Evolutionary conservation across 2,113 vertebrate genomes (phyloP), one percentile per base, ranked within the genome.

Genomic region (Eurystomus gularis): DNA sequence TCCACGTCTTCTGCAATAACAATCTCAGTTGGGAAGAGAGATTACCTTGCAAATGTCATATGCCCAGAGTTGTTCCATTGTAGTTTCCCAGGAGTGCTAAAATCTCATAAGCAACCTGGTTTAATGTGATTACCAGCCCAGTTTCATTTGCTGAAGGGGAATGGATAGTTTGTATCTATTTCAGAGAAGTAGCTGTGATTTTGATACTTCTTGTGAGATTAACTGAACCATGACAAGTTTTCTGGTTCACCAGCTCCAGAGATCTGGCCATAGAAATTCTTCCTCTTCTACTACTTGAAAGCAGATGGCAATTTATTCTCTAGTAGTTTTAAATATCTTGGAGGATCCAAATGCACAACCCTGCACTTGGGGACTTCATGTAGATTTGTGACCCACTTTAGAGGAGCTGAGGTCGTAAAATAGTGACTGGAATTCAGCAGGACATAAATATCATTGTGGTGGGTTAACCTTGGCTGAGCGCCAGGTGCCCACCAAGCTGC

Each of bases 391-490:
- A 88, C 60, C 68, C 33, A 91, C 90, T 88, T 91, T 60, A 84
- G 61, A 83, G 26, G 51, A 91, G 39, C 15, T 85, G 64, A 57
- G 60, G 49, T 79, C 57, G 46, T 95, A 68, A 93, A 96, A 76
- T 21, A 88, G 81, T 76, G 65, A 55, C 82, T 82, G 52, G 83
- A 77, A 92, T 86, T 82, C 25, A 64, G 71, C 26, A 42, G 49
- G 35, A 31, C 78, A 65, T 91, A 94, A 95, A 97, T 82, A 94
- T 23, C n/a, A n/a, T n/a, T n/a, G n/a, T n/a, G n/a, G n/a, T n/a
- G n/a, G n/a, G n/a, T n/a, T n/a, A n/a, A n/a, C n/a, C n/a, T n/a
- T n/a, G n/a, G n/a, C n/a, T n/a, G n/a, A n/a, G n/a, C n/a, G n/a
- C n/a, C n/a, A n/a, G n/a, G n/a, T n/a, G n/a, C n/a, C n/a, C n/a